Conservation (phyloP, 2,797 vertebrate species). For the Eulemur coronatus region DNA sequence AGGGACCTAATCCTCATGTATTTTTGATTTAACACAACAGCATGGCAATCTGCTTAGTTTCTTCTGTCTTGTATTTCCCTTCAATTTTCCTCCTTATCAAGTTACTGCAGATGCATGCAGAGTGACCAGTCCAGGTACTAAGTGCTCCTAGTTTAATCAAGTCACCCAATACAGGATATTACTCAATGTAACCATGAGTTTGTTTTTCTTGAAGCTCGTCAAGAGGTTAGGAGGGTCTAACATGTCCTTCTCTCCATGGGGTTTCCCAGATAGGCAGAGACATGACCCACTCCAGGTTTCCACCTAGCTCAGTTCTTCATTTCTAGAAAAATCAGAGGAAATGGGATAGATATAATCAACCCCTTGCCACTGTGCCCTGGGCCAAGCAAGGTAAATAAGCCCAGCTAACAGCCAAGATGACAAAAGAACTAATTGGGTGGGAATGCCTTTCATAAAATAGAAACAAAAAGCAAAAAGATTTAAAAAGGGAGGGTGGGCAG, state of each 20-base stretch:
- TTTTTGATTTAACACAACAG: neutral
- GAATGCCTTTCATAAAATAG: neutral
- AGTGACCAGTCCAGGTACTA: neutral
- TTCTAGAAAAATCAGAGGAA: neutral
- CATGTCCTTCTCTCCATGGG: neutral
- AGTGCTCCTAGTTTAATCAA: too few species aligned
- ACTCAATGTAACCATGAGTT: neutral
- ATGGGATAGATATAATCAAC: neutral
- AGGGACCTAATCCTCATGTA: rapidly evolving
- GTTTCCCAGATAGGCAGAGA: too few species aligned
- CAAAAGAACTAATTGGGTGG: neutral
- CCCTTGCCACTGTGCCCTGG: neutral
- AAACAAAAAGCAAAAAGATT: neutral
- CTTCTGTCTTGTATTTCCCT: neutral
- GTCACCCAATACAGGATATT: rapidly evolving
- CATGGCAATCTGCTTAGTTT: too few species aligned
- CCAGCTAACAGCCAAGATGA: neutral
- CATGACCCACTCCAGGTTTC: neutral
- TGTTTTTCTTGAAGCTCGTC: neutral
- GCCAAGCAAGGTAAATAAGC: neutral
- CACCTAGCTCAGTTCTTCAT: neutral
- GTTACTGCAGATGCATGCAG: neutral
- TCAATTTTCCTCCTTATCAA: neutral
- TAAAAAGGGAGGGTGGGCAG: too few species aligned
- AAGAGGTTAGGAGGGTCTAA: neutral